Evolutionary conservation across 1,140 invertebrate species (phyloP).

Genomic region (Mizuhopecten yessoensis): DNA sequence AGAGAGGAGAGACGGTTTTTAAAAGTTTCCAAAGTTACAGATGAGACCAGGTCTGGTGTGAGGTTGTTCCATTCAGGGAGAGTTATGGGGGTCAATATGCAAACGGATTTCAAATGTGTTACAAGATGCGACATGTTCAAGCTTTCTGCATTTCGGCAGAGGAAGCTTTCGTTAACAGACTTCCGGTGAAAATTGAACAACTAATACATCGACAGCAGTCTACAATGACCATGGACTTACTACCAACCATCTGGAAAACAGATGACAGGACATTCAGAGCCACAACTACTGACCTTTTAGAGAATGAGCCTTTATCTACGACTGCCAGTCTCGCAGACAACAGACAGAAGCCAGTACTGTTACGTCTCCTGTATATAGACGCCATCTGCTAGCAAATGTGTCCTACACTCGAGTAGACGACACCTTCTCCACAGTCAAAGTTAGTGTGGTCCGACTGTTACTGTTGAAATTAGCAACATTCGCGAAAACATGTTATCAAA

Average conservation of each 20-base stretch:
- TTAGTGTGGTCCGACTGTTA: not conserved
- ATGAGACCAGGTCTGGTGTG: too few species aligned
- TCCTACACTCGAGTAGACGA: not conserved
- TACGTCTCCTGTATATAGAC: not conserved
- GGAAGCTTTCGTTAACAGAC: too few species aligned
- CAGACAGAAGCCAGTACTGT: conserved; percentile 41
- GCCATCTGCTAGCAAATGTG: not conserved
- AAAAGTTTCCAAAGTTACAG: too few species aligned
- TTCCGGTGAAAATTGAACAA: too few species aligned
- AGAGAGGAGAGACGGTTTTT: too few species aligned
- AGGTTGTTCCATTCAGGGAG: too few species aligned
- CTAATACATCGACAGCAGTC: not conserved
- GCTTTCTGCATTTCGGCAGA: too few species aligned
- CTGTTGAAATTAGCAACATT: not conserved
- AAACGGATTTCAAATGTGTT: too few species aligned
- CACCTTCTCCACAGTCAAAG: not conserved
- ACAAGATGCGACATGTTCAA: too few species aligned
- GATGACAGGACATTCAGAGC: not conserved
- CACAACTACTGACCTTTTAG: conserved; percentile 13
- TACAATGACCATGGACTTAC: not conserved
- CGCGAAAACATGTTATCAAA: not conserved
- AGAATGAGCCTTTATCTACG: not conserved
- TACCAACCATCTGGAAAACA: not conserved
- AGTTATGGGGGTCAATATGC: too few species aligned
- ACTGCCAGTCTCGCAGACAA: conserved; percentile 36